Evolutionary conservation across 2,888 invertebrate species (phyloP).

Genomic region (Drosophila paramelanica): DNA sequence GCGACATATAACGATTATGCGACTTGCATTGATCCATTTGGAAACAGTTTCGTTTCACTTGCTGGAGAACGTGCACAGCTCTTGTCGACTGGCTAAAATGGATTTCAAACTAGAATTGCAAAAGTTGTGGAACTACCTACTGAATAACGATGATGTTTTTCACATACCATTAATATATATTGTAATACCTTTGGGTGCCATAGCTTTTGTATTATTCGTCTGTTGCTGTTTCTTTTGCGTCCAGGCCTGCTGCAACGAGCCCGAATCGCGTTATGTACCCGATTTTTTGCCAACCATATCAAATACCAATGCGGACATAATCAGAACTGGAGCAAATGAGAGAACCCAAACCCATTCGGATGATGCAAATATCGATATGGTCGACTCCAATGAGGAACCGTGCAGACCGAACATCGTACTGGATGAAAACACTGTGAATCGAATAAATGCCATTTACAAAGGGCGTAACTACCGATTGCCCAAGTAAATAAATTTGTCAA

Average conservation of each 20-base stretch:
- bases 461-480: constrained; percentile 21
- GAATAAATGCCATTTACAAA: constrained; percentile 12
- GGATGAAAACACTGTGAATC: neutral
- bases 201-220: neutral
- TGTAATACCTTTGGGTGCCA: neutral
- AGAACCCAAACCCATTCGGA: neutral
- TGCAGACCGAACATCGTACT: neutral
- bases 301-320: neutral
- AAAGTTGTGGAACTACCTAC: constrained; percentile 1
- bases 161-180: constrained; percentile 29
- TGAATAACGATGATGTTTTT: neutral
- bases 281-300: neutral
- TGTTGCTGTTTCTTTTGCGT: constrained; percentile 15
- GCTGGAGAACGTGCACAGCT: neutral
- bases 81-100: constrained; percentile 11
- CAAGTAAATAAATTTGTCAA: constrained; percentile 49
- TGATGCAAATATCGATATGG: neutral
- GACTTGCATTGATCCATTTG: neutral
- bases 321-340: neutral
- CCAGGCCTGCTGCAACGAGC: neutral
- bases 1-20: no score
- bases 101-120: neutral
- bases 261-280: constrained; percentile 6
- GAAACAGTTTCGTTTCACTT: constrained; percentile 11
- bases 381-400: neutral